A percentile compares a stretch with the other conserved stretches of the same genome.
Conservation (phyloP, 2,113 vertebrate genomes). For the Neodontobutis hainanensis region DNA sequence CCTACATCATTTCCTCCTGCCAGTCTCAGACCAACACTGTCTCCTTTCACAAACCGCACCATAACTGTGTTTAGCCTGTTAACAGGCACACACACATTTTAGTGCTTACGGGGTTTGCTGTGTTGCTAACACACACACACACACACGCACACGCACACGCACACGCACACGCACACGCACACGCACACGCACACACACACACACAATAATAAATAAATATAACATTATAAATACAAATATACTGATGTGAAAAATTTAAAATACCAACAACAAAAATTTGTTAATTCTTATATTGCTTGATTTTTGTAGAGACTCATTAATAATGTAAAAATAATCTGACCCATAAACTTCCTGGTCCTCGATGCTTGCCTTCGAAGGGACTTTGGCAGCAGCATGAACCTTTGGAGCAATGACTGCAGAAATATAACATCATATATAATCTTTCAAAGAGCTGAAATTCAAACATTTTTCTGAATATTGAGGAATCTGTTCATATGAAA, state of each 20-base stretch:
- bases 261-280: no score
- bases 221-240: no score
- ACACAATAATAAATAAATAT: no score
- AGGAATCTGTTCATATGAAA: not conserved
- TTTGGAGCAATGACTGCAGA: conserved; percentile 52
- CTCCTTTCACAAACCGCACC: conserved; percentile 93
- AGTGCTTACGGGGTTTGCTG: no score
- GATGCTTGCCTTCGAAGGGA: conserved; percentile 82
- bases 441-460: conserved; percentile 1
- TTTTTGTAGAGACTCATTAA: no score
- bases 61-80: conserved; percentile 88
- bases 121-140: no score
- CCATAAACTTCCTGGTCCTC: conserved; percentile 95
- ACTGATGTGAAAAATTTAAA: not conserved
- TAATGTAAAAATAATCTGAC: conserved; percentile 64
- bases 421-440: not conserved
- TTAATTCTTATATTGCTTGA: no score
- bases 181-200: no score
- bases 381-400: conserved; percentile 76
- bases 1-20: conserved; percentile 97
- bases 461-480: not conserved
- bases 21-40: conserved; percentile 91
- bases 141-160: no score
- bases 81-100: not conserved
- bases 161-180: no score